These are phyloP conservation scores for Penaeus indicus DNA, from an alignment of 1,140 invertebrate genomes.

Conservation along the genomic window DNA sequence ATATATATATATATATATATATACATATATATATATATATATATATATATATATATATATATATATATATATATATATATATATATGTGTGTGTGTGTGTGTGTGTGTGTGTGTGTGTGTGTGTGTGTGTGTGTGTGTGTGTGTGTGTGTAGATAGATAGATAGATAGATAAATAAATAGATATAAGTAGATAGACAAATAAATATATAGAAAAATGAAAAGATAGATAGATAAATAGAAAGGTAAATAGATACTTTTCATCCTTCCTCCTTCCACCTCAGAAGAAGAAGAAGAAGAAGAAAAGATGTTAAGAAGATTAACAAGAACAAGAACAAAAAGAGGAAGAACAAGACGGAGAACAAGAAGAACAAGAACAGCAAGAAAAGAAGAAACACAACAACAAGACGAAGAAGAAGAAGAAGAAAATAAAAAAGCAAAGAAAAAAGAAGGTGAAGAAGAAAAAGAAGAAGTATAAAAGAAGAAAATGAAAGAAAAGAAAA, in stretches of 20 bases:
- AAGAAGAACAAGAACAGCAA: too few relatives aligned
- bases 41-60: background rate
- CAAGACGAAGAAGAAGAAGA: too few relatives aligned
- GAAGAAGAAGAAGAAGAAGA: too few relatives aligned
- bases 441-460: too few relatives aligned
- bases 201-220: background rate
- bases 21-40: background rate
- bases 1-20: background rate
- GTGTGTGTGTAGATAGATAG: background rate
- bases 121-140: conserved; percentile 3
- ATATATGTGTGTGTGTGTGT: background rate
- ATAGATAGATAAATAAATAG: background rate
- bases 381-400: too few relatives aligned
- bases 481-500: too few relatives aligned
- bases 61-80: background rate
- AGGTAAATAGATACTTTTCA: background rate
- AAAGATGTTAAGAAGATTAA: too few relatives aligned
- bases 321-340: too few relatives aligned
- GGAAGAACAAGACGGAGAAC: too few relatives aligned
- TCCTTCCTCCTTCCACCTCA: background rate
- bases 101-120: conserved; percentile 16
- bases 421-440: too few relatives aligned
- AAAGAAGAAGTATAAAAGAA: too few relatives aligned
- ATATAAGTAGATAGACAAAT: too few relatives aligned
- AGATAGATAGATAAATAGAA: background rate